These are phyloP conservation scores for Graptemys geographica DNA, from an alignment of 2,797 vertebrate species.

Conservation along the genomic window DNA sequence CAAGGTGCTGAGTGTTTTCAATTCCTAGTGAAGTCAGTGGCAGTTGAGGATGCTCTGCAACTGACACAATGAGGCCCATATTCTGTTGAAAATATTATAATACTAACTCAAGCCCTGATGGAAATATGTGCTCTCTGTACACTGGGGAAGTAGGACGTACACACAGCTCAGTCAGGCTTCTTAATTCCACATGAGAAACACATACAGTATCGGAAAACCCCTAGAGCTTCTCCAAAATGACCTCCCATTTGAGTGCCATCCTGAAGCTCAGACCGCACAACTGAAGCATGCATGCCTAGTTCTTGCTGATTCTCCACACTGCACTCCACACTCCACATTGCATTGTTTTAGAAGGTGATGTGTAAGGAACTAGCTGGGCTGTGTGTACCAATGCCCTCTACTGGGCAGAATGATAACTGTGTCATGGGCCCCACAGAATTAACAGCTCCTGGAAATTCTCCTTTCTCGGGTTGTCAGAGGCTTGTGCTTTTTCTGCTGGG, in stretches of 20 bases:
- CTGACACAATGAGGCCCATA: background rate
- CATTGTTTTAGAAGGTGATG: background rate
- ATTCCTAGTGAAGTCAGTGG: too few species aligned
- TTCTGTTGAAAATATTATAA: background rate
- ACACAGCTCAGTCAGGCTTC: too few species aligned
- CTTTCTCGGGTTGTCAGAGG: too few species aligned
- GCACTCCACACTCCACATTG: background rate
- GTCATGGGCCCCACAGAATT: background rate
- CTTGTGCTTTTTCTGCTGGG: too few species aligned
- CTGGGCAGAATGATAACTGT: background rate
- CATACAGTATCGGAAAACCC: background rate
- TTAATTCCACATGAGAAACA: too few species aligned
- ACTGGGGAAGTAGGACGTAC: too few species aligned
- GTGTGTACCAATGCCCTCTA: background rate
- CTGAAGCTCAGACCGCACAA: background rate
- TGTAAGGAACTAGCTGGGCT: background rate
- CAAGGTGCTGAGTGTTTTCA: background rate
- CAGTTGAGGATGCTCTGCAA: background rate
- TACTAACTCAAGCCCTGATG: too few species aligned
- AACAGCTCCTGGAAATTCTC: background rate
- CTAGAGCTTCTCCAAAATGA: fast-evolving
- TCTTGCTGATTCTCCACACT: background rate
- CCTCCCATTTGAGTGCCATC: background rate
- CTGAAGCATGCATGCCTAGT: background rate
- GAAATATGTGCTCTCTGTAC: too few species aligned